Base-by-base conservation (phyloP, 2,113 vertebrate species). In the Natator depressus region DNA sequence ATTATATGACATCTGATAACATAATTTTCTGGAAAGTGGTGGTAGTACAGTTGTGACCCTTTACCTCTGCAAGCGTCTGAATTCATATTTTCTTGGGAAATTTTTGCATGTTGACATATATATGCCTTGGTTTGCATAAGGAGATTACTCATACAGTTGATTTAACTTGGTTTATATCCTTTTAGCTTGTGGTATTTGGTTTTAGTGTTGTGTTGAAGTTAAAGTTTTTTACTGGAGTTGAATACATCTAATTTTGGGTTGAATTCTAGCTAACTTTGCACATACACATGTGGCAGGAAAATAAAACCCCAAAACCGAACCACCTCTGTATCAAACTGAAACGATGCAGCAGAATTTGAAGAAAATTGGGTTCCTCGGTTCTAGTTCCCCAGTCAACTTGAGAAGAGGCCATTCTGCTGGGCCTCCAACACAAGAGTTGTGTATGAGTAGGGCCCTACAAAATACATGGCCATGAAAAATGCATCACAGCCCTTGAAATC, bases 131-230 rank as follows among this genome's bases (percentile, higher is more conserved):
- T 91, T 89, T 81, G 46, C 22, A 5, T 46, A 81, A 89, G n/a
- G 49, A 76, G 83, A 80, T 87, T 78, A 29, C 8, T 81, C 53
- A 49, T 38, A 22, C 16, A n/a, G 54, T 78, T 31, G 25, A 1
- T 0, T 87, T 19, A 42, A 79, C 78, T 62, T 38, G 53, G 22
- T 80, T 59, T 87, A 42, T 79, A 89, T 46, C 76, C 12, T 27
- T 84, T 89, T 59, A 53, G n/a, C 49, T 87, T 89, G 31, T 78
- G 49, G 2, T 83, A 17, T 90, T 85, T 22, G n/a, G 79, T 47
- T 54, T 88, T 88, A 76, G 17, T 47, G 46, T 90, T 82, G 53
- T 50, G 10, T 11, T 81, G 54, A 87, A 50, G 16, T 88, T 89
- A 29, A 59, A 51, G 17, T 38, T 84, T 89, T 84, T 62, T 16